A percentile compares a stretch with the other conserved stretches of the same genome.
Evolutionary conservation across 2,888 invertebrate genomes (phyloP).

Genomic region (Nezara viridula): DNA sequence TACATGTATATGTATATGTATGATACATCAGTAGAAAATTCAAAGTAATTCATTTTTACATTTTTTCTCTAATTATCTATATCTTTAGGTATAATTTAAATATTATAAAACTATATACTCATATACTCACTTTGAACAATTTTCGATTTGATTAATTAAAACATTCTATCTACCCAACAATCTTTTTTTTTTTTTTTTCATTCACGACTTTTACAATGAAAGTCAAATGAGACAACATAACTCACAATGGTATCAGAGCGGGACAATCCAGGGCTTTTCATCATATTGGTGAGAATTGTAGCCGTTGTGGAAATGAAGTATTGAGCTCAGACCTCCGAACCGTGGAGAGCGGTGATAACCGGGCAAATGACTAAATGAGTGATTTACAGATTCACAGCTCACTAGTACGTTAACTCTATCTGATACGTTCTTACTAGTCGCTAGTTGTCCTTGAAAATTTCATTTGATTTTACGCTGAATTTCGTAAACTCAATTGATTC

Average conservation of each 20-base stretch:
- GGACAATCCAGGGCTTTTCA: slow-evolving; percentile 1
- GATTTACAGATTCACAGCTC: background rate
- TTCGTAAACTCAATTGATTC: background rate
- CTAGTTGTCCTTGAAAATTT: background rate
- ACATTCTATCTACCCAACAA: background rate
- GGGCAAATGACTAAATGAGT: background rate
- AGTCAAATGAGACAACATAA: slow-evolving; percentile 8
- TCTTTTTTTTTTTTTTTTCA: background rate
- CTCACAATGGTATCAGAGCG: background rate
- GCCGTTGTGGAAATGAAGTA: slow-evolving; percentile 13
- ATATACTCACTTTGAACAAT: too few species aligned
- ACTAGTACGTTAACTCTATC: background rate
- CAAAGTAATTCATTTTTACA: too few species aligned
- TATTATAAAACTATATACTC: too few species aligned
- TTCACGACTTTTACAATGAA: background rate
- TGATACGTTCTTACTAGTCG: background rate
- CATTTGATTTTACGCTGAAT: background rate
- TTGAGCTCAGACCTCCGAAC: background rate
- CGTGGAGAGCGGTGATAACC: background rate
- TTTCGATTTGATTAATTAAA: too few species aligned
- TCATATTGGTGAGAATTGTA: slow-evolving; percentile 11
- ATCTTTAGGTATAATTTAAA: too few species aligned
- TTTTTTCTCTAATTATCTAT: too few species aligned
- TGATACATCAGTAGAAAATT: too few species aligned
- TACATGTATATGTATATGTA: too few species aligned